Base-by-base conservation (phyloP, 1,140 invertebrate genomes). In the Gonatopus flavifemur region DNA sequence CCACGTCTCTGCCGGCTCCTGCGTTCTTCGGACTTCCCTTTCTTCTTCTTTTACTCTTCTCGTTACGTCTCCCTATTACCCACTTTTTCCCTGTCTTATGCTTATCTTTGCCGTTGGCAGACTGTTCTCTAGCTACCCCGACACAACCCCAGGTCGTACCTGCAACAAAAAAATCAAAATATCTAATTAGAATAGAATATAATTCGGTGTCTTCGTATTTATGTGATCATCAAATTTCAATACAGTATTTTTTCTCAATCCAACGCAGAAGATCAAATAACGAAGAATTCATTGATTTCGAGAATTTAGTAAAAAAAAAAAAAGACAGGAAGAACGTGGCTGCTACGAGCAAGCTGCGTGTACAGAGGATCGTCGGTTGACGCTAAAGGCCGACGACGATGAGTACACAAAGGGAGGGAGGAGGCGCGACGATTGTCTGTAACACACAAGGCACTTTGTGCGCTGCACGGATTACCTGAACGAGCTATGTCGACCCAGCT, bases 111-210 rank as follows among this genome's bases (percentile, higher is more conserved):
- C 50, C 62, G 50, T 57, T 57, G 57, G 61, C 61, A 53, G 62
- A 66, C 53, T 46, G 45, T 63, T 69, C 57, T 53, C 67, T 72
- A 67, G 67, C 71, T 73, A 75, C 69, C 71, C 67, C 71, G 65
- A 72, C 69, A 50, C 61, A 66, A 70, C 60, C 69, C 74, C 72
- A 74, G 74, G 72, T 69, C 65, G 72, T 70, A 74, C 72, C 74
- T 75, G 64, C 3, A 74, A 73, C 55, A 65, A 2, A 44, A 9
- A 62, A 35, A n/a, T n/a, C n/a, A 33, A 20, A 12, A 45, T 8
- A 18, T 21, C n/a, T 35, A 2, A 28, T 7, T 18, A 38, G 16
- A 47, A 13, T 16, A 16, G 24, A 3, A 28, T 28, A 25, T 35
- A 15, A 40, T 31, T 40, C 37, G 31, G 8, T 21, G 8, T 28